phyloP scores from a whole-genome alignment of 2,888 invertebrate species.

The Smittia sp. region DNA sequence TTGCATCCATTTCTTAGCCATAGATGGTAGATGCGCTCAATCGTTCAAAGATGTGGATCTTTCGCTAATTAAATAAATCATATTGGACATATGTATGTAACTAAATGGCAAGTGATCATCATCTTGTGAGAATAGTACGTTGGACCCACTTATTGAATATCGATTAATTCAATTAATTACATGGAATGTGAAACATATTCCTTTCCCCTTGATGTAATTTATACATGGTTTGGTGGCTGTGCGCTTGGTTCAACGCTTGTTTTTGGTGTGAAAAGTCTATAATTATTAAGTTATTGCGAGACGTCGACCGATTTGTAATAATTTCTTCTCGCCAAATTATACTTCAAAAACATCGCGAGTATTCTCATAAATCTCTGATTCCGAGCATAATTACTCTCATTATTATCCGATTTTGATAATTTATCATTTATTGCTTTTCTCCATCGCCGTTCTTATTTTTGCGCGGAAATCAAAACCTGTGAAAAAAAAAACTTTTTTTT shows the following conservation, averaged over 20 bases:
- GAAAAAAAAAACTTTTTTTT: conserved; percentile 25
- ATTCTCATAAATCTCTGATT: conserved; percentile 36
- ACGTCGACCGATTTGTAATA: conserved; percentile 4
- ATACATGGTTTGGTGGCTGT: neutral
- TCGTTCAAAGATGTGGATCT: neutral
- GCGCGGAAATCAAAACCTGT: too few species aligned
- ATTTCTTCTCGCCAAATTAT: conserved; percentile 24
- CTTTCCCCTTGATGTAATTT: conserved; percentile 12
- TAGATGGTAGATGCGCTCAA: neutral
- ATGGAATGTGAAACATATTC: neutral
- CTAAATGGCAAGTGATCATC: too few species aligned
- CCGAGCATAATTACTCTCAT: conserved; percentile 33
- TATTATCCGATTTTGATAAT: conserved; percentile 32
- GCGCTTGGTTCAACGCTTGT: neutral
- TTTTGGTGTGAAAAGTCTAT: conserved; percentile 15
- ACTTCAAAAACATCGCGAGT: neutral
- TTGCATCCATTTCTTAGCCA: neutral
- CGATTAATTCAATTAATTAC: conserved; percentile 36
- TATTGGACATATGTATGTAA: too few species aligned
- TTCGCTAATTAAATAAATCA: conserved; percentile 7
- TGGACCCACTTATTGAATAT: conserved; percentile 22
- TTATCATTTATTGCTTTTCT: conserved; percentile 20
- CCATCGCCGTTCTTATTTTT: neutral
- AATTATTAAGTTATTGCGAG: conserved; percentile 33
- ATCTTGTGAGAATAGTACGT: neutral